Base-by-base conservation (phyloP, 2,113 vertebrate genomes). In the Casuarius casuarius region DNA sequence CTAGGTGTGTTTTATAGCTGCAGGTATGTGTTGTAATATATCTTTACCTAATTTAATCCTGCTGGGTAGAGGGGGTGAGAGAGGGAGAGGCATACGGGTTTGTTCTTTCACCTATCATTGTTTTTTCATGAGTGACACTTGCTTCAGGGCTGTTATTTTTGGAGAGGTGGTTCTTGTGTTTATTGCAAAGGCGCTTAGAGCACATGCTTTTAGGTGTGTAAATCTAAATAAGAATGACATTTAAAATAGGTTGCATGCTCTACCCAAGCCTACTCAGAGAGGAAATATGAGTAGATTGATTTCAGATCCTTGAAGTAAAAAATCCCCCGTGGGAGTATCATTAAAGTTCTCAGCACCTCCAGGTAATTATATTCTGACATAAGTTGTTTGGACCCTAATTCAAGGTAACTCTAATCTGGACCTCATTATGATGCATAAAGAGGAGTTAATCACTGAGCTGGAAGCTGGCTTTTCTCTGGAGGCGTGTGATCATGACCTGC, bases 191-290 rank as follows among this genome's bases (percentile, higher is more conserved):
- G 84, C 90, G 90, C 66, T 86, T 58, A 8, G 18, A 92, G 78
- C 10, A 0, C 33, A 29, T 67, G 90, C 51, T 90, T 67, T 74
- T 90, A 93, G 92, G 85, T 85, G 63, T 1, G 29, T 73, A 96
- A 93, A 86, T 95, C 85, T 94, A 86, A 96, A 90, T 59, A 76
- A 85, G 59, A 86, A 59, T 86, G 93, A 93, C 90, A 94, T 95
- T 95, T 88, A 80, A 87, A 95, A 80, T 33, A 77, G 89, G 44
- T 78, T 88, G 8, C 16, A 7, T 12, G 87, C 33, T 87, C 35
- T 62, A 80, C 67, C 59, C 0, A 0, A 52, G 49, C 10, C 40
- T 73, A 85, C 67, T 28, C 16, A 15, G 90, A 31, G 70, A 82
- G 77, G 87, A 95, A 85, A 95, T 48, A 19, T 4, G 44, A 89